phyloP scores from a whole-genome alignment of 1,140 invertebrate species.

The Bombyx mandarina region DNA sequence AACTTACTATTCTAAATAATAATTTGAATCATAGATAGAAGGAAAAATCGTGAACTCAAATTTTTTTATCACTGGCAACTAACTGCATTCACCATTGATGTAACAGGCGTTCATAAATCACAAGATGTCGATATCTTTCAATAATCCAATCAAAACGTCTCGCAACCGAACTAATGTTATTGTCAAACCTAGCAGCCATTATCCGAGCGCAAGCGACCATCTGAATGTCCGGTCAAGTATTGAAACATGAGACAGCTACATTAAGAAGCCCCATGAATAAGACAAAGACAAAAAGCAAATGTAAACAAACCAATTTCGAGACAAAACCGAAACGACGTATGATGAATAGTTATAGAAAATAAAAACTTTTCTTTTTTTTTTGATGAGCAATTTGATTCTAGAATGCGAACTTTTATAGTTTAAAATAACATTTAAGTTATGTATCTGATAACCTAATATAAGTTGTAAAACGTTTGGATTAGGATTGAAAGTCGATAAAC shows the following conservation, averaged over 20 bases:
- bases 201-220: conserved; percentile 46
- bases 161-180: conserved; percentile 62
- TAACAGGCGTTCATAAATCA: conserved; percentile 55
- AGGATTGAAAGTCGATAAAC: conserved; percentile 17
- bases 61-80: background rate
- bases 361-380: too few species aligned
- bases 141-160: conserved; percentile 64
- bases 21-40: too few species aligned
- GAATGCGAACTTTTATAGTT: too few species aligned
- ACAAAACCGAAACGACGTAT: conserved; percentile 15
- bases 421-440: too few species aligned
- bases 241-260: conserved; percentile 22
- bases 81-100: conserved; percentile 2
- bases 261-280: conserved; percentile 9
- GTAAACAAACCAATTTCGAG: conserved; percentile 30
- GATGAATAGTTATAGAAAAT: too few species aligned
- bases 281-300: conserved; percentile 25
- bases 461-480: background rate
- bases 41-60: background rate
- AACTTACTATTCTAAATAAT: too few species aligned
- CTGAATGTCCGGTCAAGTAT: conserved; percentile 62
- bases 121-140: conserved; percentile 55
- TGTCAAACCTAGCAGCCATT: conserved; percentile 62
- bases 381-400: too few species aligned
- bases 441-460: too few species aligned